Evolutionary conservation across 2,797 vertebrate genomes (phyloP), one percentile per base, ranked within the genome.

Genomic region (Xyrichtys novacula): DNA sequence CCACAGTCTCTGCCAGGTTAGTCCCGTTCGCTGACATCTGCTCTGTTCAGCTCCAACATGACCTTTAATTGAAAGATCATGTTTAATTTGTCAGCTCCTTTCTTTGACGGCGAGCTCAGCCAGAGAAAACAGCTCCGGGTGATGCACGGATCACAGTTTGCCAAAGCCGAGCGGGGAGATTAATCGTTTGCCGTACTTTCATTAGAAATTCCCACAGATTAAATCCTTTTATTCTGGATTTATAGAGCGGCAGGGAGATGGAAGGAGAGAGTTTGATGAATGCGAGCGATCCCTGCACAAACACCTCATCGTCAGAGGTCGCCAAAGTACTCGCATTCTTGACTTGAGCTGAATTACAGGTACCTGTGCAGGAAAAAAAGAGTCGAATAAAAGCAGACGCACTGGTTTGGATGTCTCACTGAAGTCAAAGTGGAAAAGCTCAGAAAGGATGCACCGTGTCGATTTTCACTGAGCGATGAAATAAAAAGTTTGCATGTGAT

Each of bases 81-180:
- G 29, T 71, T 85, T 66, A 9, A 60, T 80, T 61, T 59, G 71
- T 69, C 60, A 43, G 42, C 36, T 64, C 14, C 58, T 47, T 84
- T 25, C 53, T 57, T 31, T 56, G 50, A 58, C 50, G 39, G 36
- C 52, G 57, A 77, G 63, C 44, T 46, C 48, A 43, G 81, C 81
- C 76, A 86, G 50, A 71, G 71, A 80, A 87, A 88, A 80, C 42
- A 81, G 63, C 78, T 86, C 64, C 47, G 47, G 74, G 80, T 85
- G 25, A 62, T 63, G 42, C 38, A 46, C 50, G 12, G 50, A 55
- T 36, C 32, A 73, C 67, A 25, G 14, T 71, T 48, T 67, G 65
- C 77, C 74, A 80, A 65, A 53, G 31, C 25, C 54, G 53, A 65
- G 52, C 58, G 53, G 44, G 56, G 23, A 71, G 52, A 72, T 55